Percentiles rank a stretch among this genome's conserved stretches.
Evolutionary conservation across 2,797 vertebrate genomes (phyloP).

Genomic region (Arctocebus calabarensis): DNA sequence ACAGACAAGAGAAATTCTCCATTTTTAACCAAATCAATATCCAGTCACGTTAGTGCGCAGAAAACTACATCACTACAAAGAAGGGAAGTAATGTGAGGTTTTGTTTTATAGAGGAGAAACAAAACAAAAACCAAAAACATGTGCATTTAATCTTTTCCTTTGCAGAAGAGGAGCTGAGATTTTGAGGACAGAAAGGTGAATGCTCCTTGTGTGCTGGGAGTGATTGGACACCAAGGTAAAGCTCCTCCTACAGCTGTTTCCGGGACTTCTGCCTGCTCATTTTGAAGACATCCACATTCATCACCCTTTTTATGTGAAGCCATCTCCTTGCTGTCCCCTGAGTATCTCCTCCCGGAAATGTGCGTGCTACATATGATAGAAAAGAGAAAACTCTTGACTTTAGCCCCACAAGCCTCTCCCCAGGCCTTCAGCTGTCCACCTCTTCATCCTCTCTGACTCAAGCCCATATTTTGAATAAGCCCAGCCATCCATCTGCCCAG

Average conservation of each 20-base stretch:
- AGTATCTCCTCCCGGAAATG: not conserved
- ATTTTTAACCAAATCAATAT: constrained; percentile 63
- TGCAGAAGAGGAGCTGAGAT: not conserved
- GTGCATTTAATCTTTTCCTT: not conserved
- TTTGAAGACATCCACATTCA: not conserved
- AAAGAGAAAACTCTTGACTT: not conserved
- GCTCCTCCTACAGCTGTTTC: not conserved
- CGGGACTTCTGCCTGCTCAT: not conserved
- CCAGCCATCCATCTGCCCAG: no score
- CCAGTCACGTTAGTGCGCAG: not conserved
- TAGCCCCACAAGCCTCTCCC: not conserved
- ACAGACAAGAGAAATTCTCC: not conserved
- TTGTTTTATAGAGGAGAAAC: not conserved
- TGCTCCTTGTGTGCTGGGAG: not conserved
- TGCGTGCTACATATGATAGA: no score
- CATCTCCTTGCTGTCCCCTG: not conserved
- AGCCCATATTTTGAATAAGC: not conserved
- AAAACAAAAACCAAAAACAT: not conserved
- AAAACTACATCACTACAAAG: not conserved
- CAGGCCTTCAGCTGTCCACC: no score
- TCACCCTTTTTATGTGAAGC: not conserved
- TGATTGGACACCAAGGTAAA: not conserved
- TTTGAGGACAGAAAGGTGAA: not conserved
- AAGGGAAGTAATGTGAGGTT: not conserved
- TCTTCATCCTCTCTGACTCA: not conserved